Base-by-base conservation (phyloP, 2,888 invertebrate genomes). In the Coenonympha arcania region DNA sequence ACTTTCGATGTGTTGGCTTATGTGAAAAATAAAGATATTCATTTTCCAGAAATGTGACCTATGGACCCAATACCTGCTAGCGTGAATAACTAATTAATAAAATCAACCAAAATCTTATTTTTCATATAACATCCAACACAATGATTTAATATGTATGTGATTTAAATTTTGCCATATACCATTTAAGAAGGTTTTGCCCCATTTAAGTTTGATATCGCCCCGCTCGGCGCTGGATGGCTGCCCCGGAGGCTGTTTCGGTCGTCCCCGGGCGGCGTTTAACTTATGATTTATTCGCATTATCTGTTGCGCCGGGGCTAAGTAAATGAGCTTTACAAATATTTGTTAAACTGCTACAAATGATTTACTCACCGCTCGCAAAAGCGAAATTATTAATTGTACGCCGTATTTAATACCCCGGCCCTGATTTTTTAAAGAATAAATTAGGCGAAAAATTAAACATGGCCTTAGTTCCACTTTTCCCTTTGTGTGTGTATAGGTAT, bases 201-300 rank as follows among this genome's bases (percentile, higher is more conserved):
- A n/a, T n/a, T n/a, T 31, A 19, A 8, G 16, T n/a, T 37, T 22
- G 15, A 8, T 41, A 41, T 41, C n/a, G 26, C 18, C 1, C 2
- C 19, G 30, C 20, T 22, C 4, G 3, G 18, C 9, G 6, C 44
- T 45, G 37, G 37, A 20, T 1, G 13, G 5, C 9, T 1, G 8
- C 5, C 36, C 18, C 16, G 19, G 40, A 31, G 52, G 28, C 34
- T 41, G 48, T 55, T 55, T 50, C 33, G 50, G 55, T 50, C 48
- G 43, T 52, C 55, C 55, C 55, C 36, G 49, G 48, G 47, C 55
- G 47, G 37, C 49, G 34, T 47, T 55, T 50, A 22, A 43, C 31
- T 41, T 50, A 52, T 55, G 55, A 55, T 55, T 44, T 50, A 52
- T 55, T 30, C 42, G 40, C 31, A 44, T 55, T 55, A 55, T 55